phyloP scores from a whole-genome alignment of 1,140 invertebrate species.

The Drosophila varians region DNA sequence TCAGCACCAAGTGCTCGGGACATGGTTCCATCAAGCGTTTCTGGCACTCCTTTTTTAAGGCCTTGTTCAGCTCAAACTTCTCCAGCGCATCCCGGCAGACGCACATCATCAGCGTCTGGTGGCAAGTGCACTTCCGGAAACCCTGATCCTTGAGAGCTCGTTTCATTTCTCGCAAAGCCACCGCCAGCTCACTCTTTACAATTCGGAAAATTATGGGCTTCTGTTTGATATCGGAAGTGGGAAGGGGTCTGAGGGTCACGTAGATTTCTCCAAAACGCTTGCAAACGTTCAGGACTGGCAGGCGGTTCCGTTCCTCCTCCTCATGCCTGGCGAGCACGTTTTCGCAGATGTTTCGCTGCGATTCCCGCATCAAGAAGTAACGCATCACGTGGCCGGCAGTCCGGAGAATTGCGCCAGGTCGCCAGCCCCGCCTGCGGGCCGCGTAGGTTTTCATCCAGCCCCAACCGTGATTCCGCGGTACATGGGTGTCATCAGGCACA shows the following conservation, averaged over 20 bases:
- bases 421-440: slow-evolving; percentile 58
- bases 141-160: slow-evolving; percentile 55
- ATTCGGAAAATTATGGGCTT: slow-evolving; percentile 72
- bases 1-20: slow-evolving; percentile 54
- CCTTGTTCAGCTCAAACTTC: slow-evolving; percentile 51
- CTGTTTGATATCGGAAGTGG: slow-evolving; percentile 23
- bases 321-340: not conserved
- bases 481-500: slow-evolving; percentile 6
- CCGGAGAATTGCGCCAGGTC: slow-evolving; percentile 59
- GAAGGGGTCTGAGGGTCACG: slow-evolving; percentile 61
- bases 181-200: slow-evolving; percentile 57
- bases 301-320: not conserved
- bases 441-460: slow-evolving; percentile 42
- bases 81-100: slow-evolving; percentile 52
- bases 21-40: slow-evolving; percentile 32
- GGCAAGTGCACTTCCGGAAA: slow-evolving; percentile 69
- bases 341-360: slow-evolving; percentile 21
- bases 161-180: slow-evolving; percentile 48
- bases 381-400: slow-evolving; percentile 65
- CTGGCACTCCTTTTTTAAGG: slow-evolving; percentile 45
- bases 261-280: slow-evolving; percentile 65
- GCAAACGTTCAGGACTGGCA: slow-evolving; percentile 54
- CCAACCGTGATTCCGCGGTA: slow-evolving; percentile 70
- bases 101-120: slow-evolving; percentile 63
- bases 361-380: slow-evolving; percentile 47